phyloP scores from a whole-genome alignment of 2,888 invertebrate species.

The Drosophila greeni region DNA sequence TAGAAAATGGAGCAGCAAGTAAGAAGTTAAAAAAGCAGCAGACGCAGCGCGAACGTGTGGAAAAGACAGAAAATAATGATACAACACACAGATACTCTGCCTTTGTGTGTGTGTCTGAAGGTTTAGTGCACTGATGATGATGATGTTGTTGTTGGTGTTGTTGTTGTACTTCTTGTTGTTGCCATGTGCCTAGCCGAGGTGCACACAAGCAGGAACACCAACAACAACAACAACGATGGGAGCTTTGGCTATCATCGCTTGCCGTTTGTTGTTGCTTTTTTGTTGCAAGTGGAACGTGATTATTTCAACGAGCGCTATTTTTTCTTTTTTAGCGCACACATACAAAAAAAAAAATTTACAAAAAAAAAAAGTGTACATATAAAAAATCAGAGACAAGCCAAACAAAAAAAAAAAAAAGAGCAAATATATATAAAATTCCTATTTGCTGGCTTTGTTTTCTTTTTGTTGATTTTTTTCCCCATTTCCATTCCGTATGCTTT shows the following conservation, averaged over 20 bases:
- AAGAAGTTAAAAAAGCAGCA: conserved; percentile 12
- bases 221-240: conserved; percentile 33
- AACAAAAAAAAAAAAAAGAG: not conserved
- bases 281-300: conserved; percentile 77
- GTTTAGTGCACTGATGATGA: conserved; percentile 48
- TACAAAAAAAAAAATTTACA: conserved; percentile 20
- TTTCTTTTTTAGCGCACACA: conserved; percentile 40
- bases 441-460: conserved; percentile 35
- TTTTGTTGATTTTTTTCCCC: conserved; percentile 11
- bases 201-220: conserved; percentile 33
- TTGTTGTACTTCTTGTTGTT: conserved; percentile 37
- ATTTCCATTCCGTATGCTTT: conserved; percentile 6
- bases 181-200: conserved; percentile 29
- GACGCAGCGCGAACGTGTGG: conserved; percentile 49
- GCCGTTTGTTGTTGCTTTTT: conserved; percentile 49
- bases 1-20: conserved; percentile 9
- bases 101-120: conserved; percentile 53
- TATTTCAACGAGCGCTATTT: conserved; percentile 67
- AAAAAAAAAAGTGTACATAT: not conserved
- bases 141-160: conserved; percentile 3
- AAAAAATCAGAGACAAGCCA: conserved; percentile 27
- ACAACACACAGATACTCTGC: conserved; percentile 27
- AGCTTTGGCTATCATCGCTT: conserved; percentile 33
- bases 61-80: conserved; percentile 37
- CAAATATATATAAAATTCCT: conserved; percentile 17